phyloP scores from a whole-genome alignment of 53 echinoderm and acorn worm genomes.

The Paracentrotus lividus region DNA sequence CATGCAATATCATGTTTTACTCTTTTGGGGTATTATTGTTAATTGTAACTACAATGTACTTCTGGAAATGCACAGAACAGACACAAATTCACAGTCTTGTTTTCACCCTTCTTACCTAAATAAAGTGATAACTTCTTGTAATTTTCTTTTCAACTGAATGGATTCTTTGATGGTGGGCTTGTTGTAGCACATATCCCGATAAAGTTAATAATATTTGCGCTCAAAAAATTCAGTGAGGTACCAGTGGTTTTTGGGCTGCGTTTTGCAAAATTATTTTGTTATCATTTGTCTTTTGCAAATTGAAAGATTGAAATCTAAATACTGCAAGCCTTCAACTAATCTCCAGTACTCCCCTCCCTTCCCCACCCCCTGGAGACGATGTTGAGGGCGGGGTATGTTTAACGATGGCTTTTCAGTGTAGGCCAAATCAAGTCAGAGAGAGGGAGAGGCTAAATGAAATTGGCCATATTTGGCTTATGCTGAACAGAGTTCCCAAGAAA shows the following conservation, averaged over 20 bases:
- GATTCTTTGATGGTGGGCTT: not conserved
- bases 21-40: too few relatives aligned
- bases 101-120: too few relatives aligned
- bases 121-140: too few relatives aligned
- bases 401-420: not conserved
- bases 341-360: constrained; percentile 38
- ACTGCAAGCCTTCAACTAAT: not conserved
- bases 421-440: not conserved
- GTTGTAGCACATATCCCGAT: not conserved
- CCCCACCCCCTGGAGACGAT: constrained; percentile 22
- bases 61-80: too few relatives aligned
- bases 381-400: constrained; percentile 5
- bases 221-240: constrained; percentile 56
- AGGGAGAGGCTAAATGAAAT: not conserved
- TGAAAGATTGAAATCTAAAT: constrained; percentile 51
- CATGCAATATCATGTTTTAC: too few relatives aligned
- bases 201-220: not conserved
- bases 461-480: constrained; percentile 20
- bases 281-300: constrained; percentile 20
- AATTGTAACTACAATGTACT: too few relatives aligned
- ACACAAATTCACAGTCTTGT: too few relatives aligned
- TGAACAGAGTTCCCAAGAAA: not conserved
- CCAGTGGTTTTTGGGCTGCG: constrained; percentile 12
- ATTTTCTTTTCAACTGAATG: too few relatives aligned
- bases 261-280: not conserved